Evolutionary conservation across 92 coral and sea anemone species (phyloP).

Genomic region (Heteractis magnifica): DNA sequence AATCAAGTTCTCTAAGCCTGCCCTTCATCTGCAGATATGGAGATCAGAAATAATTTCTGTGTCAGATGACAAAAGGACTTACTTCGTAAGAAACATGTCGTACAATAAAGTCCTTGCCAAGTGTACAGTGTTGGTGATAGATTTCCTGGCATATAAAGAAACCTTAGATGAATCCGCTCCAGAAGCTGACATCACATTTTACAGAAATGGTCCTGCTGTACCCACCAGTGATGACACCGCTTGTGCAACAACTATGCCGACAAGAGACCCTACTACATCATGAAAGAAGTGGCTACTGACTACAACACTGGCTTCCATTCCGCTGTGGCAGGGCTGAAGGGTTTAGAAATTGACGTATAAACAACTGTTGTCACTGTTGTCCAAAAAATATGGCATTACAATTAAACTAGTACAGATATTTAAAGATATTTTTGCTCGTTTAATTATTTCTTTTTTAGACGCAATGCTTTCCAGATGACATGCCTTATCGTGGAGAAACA

Average conservation of each 20-base stretch:
- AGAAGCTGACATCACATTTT: slow-evolving; percentile 3
- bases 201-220: slow-evolving; percentile 5
- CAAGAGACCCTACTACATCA: not conserved
- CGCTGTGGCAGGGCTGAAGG: too few species aligned
- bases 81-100: slow-evolving; percentile 18
- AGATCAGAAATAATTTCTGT: slow-evolving; percentile 10
- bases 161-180: slow-evolving; percentile 3
- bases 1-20: slow-evolving; percentile 24
- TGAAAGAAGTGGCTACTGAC: too few species aligned
- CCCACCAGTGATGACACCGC: not conserved
- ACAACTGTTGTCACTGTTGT: too few species aligned
- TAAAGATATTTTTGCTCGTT: too few species aligned
- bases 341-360: too few species aligned
- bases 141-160: slow-evolving; percentile 15
- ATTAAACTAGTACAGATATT: too few species aligned
- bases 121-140: slow-evolving; percentile 10
- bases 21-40: slow-evolving; percentile 20
- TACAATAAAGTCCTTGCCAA: slow-evolving; percentile 5
- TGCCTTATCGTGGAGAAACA: too few species aligned
- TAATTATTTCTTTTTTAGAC: too few species aligned
- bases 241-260: slow-evolving; percentile 21
- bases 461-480: too few species aligned
- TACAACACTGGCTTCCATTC: too few species aligned
- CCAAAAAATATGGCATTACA: too few species aligned
- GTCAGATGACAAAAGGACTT: slow-evolving; percentile 12